Base-by-base conservation (phyloP, 2,888 invertebrate genomes). In the Campoletis raptor region DNA sequence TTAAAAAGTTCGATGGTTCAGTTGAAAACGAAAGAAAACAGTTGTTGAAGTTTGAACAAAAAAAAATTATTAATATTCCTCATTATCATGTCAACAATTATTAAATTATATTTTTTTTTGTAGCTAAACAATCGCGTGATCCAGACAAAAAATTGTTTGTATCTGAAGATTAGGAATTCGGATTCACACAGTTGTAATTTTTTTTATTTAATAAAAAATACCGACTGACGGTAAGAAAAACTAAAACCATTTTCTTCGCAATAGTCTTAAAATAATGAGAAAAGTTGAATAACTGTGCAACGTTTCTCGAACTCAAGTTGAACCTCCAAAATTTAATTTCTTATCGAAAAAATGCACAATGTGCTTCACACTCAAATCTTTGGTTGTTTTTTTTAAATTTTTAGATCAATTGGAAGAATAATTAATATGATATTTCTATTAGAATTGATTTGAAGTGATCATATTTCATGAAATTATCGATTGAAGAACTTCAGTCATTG, bases 401-500 rank as follows among this genome's bases (percentile, higher is more conserved):
- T 54, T 61, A 10, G 24, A 61, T 15, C 4, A 12, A 61, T 61
- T 15, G 24, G 12, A 61, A 30, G 12, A 57, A 61, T 12, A 24
- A 12, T 61, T 1, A 24, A 61, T 61, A 24, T 12, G 30, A 61
- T 61, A 61, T 61, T 12, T 61, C 5, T 30, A 0, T 30, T 30
- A 12, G 5, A 21, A 15, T 24, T 30, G 12, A 7, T 9, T 10
- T 5, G 15, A 4, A 37, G 12, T n/a, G 21, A 48, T 72, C 24
- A 36, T 30, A 52, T 73, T 73, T 52, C 36, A 52, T 73, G 12
- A 36, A 8, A 72, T 37, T 64, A 72, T 64, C 24, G 36, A 76
- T 24, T 40, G 30, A 48, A 69, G 72, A 83, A 70, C 52, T 67
- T 52, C 69, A 81, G 81, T 78, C 81, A 81, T 81, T 81, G 85